phyloP scores from a whole-genome alignment of 2,888 invertebrate genomes.

The Schizotus pectinicornis region DNA sequence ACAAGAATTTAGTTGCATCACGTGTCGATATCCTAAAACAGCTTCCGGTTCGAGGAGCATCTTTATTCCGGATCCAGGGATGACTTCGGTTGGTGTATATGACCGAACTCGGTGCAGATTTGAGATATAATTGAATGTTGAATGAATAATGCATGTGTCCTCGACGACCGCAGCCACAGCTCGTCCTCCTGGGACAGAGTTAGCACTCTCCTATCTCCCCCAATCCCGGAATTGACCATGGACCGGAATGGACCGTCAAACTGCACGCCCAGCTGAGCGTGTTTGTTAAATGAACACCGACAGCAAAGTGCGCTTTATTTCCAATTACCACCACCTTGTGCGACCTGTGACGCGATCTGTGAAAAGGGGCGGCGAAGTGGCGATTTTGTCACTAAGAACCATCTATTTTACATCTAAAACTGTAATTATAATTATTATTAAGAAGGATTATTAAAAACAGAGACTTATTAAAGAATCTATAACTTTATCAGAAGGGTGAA shows the following conservation, averaged over 20 bases:
- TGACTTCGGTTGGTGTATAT: slow-evolving; percentile 31
- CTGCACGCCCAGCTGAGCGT: slow-evolving; percentile 52
- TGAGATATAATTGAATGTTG: slow-evolving; percentile 59
- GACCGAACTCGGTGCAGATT: slow-evolving; percentile 42
- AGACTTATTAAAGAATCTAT: no score
- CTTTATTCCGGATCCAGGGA: no score
- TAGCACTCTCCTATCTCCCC: slow-evolving; percentile 46
- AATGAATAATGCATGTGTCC: slow-evolving; percentile 58
- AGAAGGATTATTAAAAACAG: no score
- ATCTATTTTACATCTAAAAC: no score
- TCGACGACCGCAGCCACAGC: slow-evolving; percentile 47
- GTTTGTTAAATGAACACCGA: slow-evolving; percentile 54
- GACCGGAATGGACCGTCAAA: slow-evolving; percentile 50
- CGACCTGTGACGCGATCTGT: no score
- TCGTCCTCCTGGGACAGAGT: slow-evolving; percentile 50
- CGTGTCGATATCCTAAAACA: no score
- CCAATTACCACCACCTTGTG: slow-evolving; percentile 36
- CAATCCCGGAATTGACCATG: slow-evolving; percentile 43
- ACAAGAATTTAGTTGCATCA: no score
- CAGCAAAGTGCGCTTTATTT: slow-evolving; percentile 48
- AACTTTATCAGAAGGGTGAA: no score
- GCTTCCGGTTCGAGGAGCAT: no score
- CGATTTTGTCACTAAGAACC: no score
- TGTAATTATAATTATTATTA: no score
- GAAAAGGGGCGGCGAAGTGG: no score